Evolutionary conservation across 1,140 invertebrate species (phyloP).

Genomic region (Drosophila melanica): DNA sequence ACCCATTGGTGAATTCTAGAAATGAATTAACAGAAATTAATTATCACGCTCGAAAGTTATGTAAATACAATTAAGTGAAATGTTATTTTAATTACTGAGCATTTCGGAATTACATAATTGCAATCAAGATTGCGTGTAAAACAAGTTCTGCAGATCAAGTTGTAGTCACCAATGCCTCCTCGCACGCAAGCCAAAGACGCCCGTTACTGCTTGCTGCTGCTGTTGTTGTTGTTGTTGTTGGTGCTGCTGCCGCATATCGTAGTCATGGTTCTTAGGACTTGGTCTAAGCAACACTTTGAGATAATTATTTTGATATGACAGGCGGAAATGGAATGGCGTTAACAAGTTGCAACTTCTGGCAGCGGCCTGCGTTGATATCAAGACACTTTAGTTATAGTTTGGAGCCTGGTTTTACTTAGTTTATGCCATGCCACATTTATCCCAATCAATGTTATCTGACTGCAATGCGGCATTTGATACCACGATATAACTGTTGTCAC

Average conservation of each 20-base stretch:
- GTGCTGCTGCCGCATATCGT: constrained; percentile 39
- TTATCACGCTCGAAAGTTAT: constrained; percentile 36
- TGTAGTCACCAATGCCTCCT: constrained; percentile 43
- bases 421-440: constrained; percentile 46
- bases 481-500: constrained; percentile 51
- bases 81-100: constrained; percentile 76
- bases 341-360: constrained; percentile 67
- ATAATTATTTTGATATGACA: constrained; percentile 82
- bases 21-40: constrained; percentile 18
- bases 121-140: constrained; percentile 76
- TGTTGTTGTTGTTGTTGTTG: constrained; percentile 30
- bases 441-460: constrained; percentile 61
- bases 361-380: constrained; percentile 33
- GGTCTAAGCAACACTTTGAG: constrained; percentile 65
- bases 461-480: constrained; percentile 57
- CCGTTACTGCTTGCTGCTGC: constrained; percentile 36
- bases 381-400: constrained; percentile 38
- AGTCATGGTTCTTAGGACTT: constrained; percentile 48
- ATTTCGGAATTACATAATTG: constrained; percentile 81
- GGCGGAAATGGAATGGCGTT: constrained; percentile 77
- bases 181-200: constrained; percentile 50
- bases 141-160: constrained; percentile 69
- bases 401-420: constrained; percentile 23
- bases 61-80: constrained; percentile 73
- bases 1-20: constrained; percentile 4